These are phyloP conservation scores for Dasyornis broadbenti DNA, from an alignment of 2,113 vertebrate genomes.

Conservation along the genomic window DNA sequence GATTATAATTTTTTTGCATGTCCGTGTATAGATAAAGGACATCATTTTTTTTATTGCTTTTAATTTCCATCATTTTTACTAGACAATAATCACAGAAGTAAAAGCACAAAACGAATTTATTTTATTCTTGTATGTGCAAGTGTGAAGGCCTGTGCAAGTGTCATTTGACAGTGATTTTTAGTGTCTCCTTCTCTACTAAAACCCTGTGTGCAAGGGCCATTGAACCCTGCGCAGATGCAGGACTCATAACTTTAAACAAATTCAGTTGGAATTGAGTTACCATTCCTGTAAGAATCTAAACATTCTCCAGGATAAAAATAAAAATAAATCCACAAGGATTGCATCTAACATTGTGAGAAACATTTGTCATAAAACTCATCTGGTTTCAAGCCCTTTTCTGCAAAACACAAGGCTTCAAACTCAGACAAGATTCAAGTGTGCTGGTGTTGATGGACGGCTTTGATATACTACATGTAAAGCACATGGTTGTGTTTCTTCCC, in stretches of 20 bases:
- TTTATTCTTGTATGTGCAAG: not conserved
- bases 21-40: not conserved
- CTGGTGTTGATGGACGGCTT: not conserved
- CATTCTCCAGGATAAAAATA: not conserved
- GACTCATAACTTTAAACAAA: not conserved
- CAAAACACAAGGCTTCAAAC: not conserved
- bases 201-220: not conserved
- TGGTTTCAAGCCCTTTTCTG: slow-evolving; percentile 13
- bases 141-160: not conserved
- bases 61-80: not conserved
- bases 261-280: not conserved
- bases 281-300: not conserved
- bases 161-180: not conserved
- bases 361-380: not conserved
- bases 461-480: not conserved
- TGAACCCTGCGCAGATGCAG: not conserved
- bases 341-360: not conserved
- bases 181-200: not conserved
- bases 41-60: not conserved
- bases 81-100: not conserved
- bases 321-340: not conserved
- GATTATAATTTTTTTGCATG: not conserved
- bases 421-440: not conserved
- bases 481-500: not conserved
- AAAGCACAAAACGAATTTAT: not conserved